These are phyloP conservation scores for Pedionomus torquatus DNA, from an alignment of 2,113 vertebrate genomes.

Conservation along the genomic window DNA sequence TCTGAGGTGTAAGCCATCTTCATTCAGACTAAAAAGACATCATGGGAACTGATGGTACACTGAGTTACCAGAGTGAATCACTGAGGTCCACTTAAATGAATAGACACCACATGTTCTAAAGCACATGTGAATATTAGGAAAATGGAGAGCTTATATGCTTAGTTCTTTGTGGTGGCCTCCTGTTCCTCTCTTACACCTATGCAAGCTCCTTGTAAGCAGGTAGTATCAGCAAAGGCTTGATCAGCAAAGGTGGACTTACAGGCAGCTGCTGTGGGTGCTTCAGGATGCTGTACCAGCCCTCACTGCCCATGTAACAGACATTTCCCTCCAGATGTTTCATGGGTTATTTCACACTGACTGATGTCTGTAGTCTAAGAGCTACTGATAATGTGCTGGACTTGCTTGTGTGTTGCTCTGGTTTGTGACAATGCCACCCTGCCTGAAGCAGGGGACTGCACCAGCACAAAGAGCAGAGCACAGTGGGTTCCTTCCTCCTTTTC, in stretches of 20 bases:
- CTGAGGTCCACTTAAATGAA: not conserved
- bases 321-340: not conserved
- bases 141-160: rapidly evolving
- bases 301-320: not conserved
- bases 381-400: not conserved
- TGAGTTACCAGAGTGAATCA: not conserved
- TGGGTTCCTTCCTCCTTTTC: not conserved
- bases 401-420: not conserved
- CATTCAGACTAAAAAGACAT: not conserved
- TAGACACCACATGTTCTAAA: not conserved
- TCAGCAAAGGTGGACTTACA: not conserved
- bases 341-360: not conserved
- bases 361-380: not conserved
- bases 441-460: not conserved
- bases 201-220: not conserved
- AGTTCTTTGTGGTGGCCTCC: not conserved
- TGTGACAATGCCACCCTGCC: not conserved
- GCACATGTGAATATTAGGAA: not conserved
- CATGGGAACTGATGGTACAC: not conserved
- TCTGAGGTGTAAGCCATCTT: not conserved
- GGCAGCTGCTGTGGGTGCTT: not conserved
- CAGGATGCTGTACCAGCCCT: not conserved
- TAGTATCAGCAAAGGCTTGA: not conserved
- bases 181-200: not conserved
- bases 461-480: rapidly evolving